Base-by-base conservation (phyloP, 2,888 invertebrate genomes). In the Orthosia gracilis region DNA sequence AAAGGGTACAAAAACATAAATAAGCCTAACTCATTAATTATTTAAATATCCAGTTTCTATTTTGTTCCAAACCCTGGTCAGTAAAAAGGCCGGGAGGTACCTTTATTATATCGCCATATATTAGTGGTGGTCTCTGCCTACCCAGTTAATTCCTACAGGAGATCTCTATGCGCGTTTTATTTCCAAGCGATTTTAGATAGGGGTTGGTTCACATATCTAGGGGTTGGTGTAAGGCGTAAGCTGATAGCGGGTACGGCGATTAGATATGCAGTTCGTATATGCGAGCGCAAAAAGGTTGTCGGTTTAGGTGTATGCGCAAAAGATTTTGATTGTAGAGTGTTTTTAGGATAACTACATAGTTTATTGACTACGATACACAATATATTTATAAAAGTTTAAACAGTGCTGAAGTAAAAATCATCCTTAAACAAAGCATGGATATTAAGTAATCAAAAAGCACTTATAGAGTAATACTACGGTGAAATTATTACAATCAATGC, bases 121-220 rank as follows among this genome's bases (percentile, higher is more conserved):
- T 96, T 96, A 95, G 95, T 93, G 92, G 89, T 85, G 89, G 89
- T 86, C 73, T 78, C 88, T 82, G 71, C 87, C 83, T 88, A 85
- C 88, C 90, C 89, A n/a, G 92, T 91, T 95, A 94, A 95, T 94
- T 94, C 95, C 95, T 92, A 77, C 88, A 88, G 95, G 95, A 92
- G 91, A 90, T 86, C 89, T 92, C 91, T 92, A 92, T 89, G 89
- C 91, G 92, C 90, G 94, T 95, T 95, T 96, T 95, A 95, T 95
- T 95, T 95, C 91, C 91, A 93, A 95, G 91, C 95, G 95, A 92
- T 96, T 95, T 96, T 94, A 94, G 95, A 95, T 96, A 94, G 94
- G 94, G 95, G 92, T 93, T 90, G 90, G 90, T 88, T 87, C 84
- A 88, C 87, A 85, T 87, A 88, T 82, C 85, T 76, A 75, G 65